These are phyloP conservation scores for Limanda limanda DNA, from an alignment of 2,113 vertebrate genomes.

Conservation along the genomic window DNA sequence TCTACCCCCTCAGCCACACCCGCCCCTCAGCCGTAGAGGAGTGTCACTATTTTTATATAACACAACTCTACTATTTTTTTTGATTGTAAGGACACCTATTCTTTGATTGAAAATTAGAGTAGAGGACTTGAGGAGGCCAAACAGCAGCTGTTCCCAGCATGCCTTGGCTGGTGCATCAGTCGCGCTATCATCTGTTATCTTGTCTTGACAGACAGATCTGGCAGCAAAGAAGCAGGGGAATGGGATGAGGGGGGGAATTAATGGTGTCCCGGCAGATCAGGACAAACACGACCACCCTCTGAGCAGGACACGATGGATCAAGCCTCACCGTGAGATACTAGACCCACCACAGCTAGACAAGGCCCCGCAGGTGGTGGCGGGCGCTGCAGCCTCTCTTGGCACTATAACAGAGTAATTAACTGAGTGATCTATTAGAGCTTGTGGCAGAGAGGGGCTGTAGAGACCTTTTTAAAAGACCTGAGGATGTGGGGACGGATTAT, in stretches of 20 bases:
- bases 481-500: slow-evolving; percentile 34
- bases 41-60: too few relatives aligned
- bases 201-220: slow-evolving; percentile 66
- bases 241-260: not conserved
- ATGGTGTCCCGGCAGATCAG: slow-evolving; percentile 38
- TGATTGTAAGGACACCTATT: not conserved
- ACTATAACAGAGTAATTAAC: slow-evolving; percentile 65
- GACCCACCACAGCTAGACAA: slow-evolving; percentile 49
- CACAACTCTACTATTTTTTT: too few relatives aligned
- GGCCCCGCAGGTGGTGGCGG: slow-evolving; percentile 18
- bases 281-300: slow-evolving; percentile 42
- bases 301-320: slow-evolving; percentile 47
- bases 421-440: slow-evolving; percentile 72
- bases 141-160: slow-evolving; percentile 43
- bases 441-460: slow-evolving; percentile 26
- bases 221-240: slow-evolving; percentile 56
- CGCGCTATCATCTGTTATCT: slow-evolving; percentile 64
- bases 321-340: slow-evolving; percentile 58
- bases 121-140: slow-evolving; percentile 15
- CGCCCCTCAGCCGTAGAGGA: too few relatives aligned
- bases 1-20: too few relatives aligned
- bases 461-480: slow-evolving; percentile 56
- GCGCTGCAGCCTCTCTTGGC: slow-evolving; percentile 32
- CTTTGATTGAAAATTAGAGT: not conserved
- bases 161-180: slow-evolving; percentile 26